A percentile compares a stretch with the other conserved stretches of the same genome.
phyloP scores from a whole-genome alignment of 1,140 invertebrate genomes.

The Paraescarpia echinospica region DNA sequence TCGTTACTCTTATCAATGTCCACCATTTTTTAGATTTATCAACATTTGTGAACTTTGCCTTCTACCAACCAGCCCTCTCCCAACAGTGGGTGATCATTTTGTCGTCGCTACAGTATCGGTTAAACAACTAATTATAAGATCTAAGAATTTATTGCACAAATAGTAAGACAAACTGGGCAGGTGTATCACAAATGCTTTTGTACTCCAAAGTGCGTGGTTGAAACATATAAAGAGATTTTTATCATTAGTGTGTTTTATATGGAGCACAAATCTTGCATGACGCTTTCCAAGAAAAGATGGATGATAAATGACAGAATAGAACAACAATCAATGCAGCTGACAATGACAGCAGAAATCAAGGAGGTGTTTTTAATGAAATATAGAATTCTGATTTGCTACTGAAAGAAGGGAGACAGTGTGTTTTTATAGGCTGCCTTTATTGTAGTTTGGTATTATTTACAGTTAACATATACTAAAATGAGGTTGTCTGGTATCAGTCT shows the following conservation, averaged over 20 bases:
- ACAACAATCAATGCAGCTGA: not conserved
- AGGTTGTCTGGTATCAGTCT: no score
- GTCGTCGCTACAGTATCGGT: not conserved
- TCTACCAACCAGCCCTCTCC: no score
- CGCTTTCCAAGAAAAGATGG: not conserved
- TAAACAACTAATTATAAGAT: not conserved
- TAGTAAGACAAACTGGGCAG: not conserved
- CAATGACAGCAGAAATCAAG: not conserved
- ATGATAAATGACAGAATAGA: not conserved
- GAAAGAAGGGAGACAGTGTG: not conserved
- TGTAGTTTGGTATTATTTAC: no score
- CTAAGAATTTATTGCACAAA: not conserved
- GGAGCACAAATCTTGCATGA: not conserved
- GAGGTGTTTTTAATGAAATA: not conserved
- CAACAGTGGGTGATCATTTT: not conserved
- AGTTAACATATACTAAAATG: no score
- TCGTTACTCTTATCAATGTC: not conserved
- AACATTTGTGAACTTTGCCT: not conserved
- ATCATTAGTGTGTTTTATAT: not conserved
- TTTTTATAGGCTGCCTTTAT: not conserved
- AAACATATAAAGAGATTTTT: not conserved
- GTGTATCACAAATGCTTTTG: not conserved
- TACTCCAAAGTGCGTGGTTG: not conserved
- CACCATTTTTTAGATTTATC: not conserved
- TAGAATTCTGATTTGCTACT: not conserved